Conservation (phyloP, 1,140 invertebrate genomes). For the Amyelois transitella region DNA sequence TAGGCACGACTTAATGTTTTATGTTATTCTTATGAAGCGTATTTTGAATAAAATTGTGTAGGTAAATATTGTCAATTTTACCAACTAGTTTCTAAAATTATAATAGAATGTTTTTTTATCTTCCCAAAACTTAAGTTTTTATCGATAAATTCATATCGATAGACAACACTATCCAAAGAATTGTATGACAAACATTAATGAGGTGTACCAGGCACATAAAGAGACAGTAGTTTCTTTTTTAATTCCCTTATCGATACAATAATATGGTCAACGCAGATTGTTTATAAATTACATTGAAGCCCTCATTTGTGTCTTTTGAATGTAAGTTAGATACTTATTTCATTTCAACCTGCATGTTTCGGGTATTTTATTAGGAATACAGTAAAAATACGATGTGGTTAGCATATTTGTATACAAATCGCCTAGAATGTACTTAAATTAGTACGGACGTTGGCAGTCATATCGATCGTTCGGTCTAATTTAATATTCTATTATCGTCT, state of each 20-base stretch:
- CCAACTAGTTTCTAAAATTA: too few relatives aligned
- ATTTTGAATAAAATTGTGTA: too few relatives aligned
- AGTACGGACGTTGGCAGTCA: neutral
- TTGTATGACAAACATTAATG: slow-evolving; percentile 45
- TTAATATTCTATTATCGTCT: neutral
- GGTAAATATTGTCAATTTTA: too few relatives aligned
- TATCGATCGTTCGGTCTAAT: neutral
- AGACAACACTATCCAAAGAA: slow-evolving; percentile 10
- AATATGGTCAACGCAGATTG: slow-evolving; percentile 24
- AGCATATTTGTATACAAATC: neutral
- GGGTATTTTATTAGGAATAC: slow-evolving; percentile 24
- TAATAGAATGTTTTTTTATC: too few relatives aligned
- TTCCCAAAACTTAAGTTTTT: neutral
- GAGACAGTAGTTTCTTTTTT: slow-evolving; percentile 18
- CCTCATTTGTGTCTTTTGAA: slow-evolving; percentile 30
- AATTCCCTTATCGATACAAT: slow-evolving; percentile 23
- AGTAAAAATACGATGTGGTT: neutral
- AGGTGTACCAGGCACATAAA: slow-evolving; percentile 39
- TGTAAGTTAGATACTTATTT: slow-evolving; percentile 18
- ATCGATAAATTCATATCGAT: slow-evolving; percentile 3
- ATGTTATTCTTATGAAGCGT: too few relatives aligned
- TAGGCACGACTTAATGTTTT: too few relatives aligned
- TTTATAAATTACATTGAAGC: slow-evolving; percentile 39
- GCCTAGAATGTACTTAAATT: neutral
- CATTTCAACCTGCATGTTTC: slow-evolving; percentile 16